A percentile compares a stretch with the other conserved stretches of the same genome.
These are phyloP conservation scores for Nothura maculosa DNA, from an alignment of 2,797 vertebrate genomes.

Conservation along the genomic window DNA sequence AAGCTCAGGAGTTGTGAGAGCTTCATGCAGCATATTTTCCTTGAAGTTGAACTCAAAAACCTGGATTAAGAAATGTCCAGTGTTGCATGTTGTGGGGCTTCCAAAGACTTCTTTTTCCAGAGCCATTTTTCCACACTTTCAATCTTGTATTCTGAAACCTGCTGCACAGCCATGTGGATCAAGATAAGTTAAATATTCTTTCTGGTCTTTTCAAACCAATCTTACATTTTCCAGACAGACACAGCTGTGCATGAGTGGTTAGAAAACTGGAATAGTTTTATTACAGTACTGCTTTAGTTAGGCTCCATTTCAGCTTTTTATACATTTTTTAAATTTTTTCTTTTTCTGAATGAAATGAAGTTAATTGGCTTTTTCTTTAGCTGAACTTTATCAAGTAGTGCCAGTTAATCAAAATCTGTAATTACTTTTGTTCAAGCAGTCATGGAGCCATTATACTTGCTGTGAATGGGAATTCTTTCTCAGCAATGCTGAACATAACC, in stretches of 20 bases:
- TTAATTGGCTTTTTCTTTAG: neutral
- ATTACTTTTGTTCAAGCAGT: neutral
- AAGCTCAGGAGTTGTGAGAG: rapidly evolving
- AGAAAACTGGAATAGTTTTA: neutral
- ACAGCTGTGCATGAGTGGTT: neutral
- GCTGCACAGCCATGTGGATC: neutral
- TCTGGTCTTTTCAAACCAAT: neutral
- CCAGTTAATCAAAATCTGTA: neutral
- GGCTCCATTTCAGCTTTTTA: conserved; percentile 9
- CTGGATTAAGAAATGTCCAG: neutral
- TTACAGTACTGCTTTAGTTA: neutral
- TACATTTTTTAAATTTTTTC: conserved; percentile 14
- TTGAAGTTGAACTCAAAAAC: neutral
- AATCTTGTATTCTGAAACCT: neutral
- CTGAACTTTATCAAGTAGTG: neutral
- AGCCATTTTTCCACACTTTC: neutral
- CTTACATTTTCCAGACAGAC: conserved; percentile 14
- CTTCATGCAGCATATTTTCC: rapidly evolving
- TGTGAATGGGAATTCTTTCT: neutral
- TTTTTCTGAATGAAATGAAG: conserved; percentile 1
- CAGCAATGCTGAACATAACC: neutral
- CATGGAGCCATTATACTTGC: neutral
- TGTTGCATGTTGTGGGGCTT: neutral
- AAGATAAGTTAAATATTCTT: neutral
- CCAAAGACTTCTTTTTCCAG: neutral